phyloP scores from a whole-genome alignment of 2,797 vertebrate genomes.

The Arctocebus calabarensis region DNA sequence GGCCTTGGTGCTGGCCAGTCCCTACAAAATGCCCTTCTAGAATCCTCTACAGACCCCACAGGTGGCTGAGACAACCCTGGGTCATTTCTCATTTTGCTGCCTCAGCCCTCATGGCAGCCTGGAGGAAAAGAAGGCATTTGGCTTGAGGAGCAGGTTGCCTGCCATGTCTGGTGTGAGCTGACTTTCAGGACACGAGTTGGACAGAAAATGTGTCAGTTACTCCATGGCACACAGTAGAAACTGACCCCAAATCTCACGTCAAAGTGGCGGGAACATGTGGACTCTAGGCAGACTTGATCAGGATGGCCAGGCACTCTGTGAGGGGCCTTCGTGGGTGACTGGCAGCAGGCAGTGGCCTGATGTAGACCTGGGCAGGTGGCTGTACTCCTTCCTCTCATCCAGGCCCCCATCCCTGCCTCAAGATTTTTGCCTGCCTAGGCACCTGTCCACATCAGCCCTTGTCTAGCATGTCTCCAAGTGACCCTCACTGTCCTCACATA shows the following conservation, averaged over 20 bases:
- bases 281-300: background rate
- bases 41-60: background rate
- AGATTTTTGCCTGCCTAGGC: background rate
- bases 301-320: background rate
- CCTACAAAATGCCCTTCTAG: background rate
- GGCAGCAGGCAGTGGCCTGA: background rate
- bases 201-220: background rate
- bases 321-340: background rate
- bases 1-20: background rate
- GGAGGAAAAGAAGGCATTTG: background rate
- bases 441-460: background rate
- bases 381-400: background rate
- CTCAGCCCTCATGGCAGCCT: background rate
- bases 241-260: too few relatives aligned
- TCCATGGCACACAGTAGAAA: background rate
- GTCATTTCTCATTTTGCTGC: background rate
- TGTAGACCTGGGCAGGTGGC: background rate
- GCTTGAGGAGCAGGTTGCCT: background rate
- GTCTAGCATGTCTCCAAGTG: background rate
- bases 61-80: background rate
- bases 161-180: too few relatives aligned
- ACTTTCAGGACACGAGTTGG: background rate
- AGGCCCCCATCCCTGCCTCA: background rate
- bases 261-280: too few relatives aligned
- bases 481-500: background rate